A percentile compares a stretch with the other conserved stretches of the same genome.
Evolutionary conservation across 2,113 vertebrate genomes (phyloP).

Genomic region (Aldabrachelys gigantea): DNA sequence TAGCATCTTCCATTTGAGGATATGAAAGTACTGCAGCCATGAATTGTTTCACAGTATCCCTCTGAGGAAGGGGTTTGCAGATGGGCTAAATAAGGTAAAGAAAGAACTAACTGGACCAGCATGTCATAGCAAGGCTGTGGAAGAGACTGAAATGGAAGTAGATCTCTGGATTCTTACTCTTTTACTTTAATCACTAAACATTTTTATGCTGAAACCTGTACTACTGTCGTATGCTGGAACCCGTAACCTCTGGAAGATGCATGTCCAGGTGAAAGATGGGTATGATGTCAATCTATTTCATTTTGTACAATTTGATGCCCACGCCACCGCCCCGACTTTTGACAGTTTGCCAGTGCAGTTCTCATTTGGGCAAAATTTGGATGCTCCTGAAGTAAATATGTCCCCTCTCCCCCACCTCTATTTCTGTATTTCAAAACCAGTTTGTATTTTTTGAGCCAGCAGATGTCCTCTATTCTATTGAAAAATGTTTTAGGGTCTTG

Average conservation of each 20-base stretch:
- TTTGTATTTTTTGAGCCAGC: background rate
- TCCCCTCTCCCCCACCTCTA: background rate
- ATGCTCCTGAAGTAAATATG: background rate
- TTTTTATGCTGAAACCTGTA: conserved; percentile 42
- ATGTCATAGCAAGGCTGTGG: background rate
- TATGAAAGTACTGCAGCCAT: background rate
- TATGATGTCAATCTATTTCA: conserved; percentile 2
- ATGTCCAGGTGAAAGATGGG: conserved; percentile 18
- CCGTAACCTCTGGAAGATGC: conserved; percentile 36
- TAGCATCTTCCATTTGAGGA: background rate
- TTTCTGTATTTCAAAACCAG: background rate
- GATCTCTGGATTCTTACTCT: conserved; percentile 34
- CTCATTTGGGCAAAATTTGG: background rate
- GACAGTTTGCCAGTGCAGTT: background rate
- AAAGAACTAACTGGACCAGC: background rate
- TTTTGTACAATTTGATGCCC: background rate
- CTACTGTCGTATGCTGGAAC: conserved; percentile 31
- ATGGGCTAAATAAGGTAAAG: background rate
- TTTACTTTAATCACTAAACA: conserved; percentile 8
- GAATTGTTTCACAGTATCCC: background rate
- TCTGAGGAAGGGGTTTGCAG: background rate
- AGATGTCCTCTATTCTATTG: conserved; percentile 2
- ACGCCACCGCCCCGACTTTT: background rate
- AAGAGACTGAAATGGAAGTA: conserved; percentile 25
- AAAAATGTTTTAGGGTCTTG: conserved; percentile 24